Evolutionary conservation across 2,888 invertebrate species (phyloP).

Genomic region (Sphecodes monilicornis): DNA sequence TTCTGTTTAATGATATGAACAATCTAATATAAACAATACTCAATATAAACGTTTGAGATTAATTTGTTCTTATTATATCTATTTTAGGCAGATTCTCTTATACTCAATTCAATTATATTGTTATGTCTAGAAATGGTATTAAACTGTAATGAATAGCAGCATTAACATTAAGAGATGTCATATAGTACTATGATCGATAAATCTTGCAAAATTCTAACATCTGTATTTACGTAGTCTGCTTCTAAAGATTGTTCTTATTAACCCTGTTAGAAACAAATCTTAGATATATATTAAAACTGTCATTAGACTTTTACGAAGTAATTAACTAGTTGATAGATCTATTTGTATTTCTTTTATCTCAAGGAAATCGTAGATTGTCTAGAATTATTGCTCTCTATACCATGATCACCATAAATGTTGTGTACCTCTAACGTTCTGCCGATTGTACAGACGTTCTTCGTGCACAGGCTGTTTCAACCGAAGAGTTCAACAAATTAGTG

Average conservation of each 20-base stretch:
- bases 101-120: background rate
- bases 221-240: background rate
- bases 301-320: background rate
- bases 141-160: background rate
- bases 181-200: conserved; percentile 26
- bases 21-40: no score
- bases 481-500: background rate
- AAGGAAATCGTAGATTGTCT: background rate
- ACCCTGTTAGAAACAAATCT: background rate
- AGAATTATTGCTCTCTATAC: background rate
- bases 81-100: background rate
- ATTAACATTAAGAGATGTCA: background rate
- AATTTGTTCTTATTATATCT: background rate
- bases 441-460: background rate
- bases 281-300: background rate
- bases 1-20: background rate
- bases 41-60: background rate
- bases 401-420: background rate
- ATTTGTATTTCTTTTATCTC: background rate
- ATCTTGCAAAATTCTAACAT: background rate
- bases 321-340: background rate
- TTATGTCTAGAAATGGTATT: background rate
- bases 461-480: background rate
- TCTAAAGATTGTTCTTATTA: background rate
- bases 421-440: background rate